phyloP scores from a whole-genome alignment of 1,140 invertebrate species.

The Rhopalosiphum padi region DNA sequence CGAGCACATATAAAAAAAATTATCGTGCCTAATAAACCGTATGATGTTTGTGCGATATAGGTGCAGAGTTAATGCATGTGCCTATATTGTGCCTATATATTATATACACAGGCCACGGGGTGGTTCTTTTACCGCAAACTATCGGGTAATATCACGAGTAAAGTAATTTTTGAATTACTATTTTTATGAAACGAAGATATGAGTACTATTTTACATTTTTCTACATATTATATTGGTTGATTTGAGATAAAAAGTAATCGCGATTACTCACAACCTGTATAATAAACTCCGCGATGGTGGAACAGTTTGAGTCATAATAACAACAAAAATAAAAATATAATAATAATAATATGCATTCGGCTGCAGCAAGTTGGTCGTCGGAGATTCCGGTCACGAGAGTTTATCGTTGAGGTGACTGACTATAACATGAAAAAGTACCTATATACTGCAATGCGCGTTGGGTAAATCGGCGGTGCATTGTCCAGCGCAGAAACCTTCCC shows the following conservation, averaged over 20 bases:
- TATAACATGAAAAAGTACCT: background rate
- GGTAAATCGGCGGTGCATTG: constrained; percentile 22
- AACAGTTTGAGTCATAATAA: background rate
- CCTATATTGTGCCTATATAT: background rate
- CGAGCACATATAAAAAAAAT: background rate
- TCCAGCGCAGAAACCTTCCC: constrained; percentile 21
- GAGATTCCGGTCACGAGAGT: constrained; percentile 46
- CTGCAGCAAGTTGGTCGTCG: background rate
- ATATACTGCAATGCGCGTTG: background rate
- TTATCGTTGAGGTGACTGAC: background rate
- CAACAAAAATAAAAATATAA: background rate
- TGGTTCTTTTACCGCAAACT: background rate
- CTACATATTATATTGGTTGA: background rate
- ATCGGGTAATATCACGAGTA: background rate
- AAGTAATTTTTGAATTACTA: background rate
- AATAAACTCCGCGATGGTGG: background rate
- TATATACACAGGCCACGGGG: background rate
- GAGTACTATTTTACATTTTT: background rate
- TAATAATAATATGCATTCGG: constrained; percentile 3
- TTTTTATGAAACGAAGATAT: background rate
- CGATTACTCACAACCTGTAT: no score
- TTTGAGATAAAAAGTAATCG: background rate
- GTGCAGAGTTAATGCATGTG: background rate
- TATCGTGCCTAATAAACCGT: background rate
- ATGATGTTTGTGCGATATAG: background rate